phyloP scores from a whole-genome alignment of 2,113 vertebrate species.

The Geothlypis trichas region DNA sequence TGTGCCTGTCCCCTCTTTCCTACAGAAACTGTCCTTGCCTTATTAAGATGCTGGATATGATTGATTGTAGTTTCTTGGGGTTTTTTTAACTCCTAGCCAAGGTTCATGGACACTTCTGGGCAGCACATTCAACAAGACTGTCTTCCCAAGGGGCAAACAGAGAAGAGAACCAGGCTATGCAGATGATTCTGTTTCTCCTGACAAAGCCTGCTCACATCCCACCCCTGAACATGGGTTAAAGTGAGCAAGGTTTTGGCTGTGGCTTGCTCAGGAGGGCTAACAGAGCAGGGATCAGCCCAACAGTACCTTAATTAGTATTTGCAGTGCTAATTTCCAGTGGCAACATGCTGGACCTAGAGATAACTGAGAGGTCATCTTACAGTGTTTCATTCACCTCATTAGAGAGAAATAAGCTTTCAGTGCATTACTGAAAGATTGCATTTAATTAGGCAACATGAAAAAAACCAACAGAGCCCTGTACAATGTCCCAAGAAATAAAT shows the following conservation, averaged over 20 bases:
- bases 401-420: not conserved
- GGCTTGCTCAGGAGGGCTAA: not conserved
- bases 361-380: not conserved
- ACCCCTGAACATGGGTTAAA: not conserved
- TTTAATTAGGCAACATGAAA: not conserved
- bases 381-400: not conserved
- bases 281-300: not conserved
- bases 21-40: not conserved
- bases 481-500: not conserved
- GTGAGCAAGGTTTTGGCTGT: not conserved
- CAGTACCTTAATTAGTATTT: not conserved
- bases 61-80: not conserved
- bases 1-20: rapidly evolving
- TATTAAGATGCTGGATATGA: not conserved
- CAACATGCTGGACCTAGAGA: not conserved
- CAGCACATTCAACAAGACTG: not conserved
- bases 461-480: not conserved
- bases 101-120: not conserved
- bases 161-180: not conserved
- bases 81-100: not conserved
- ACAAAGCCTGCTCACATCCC: not conserved
- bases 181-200: not conserved
- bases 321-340: not conserved
- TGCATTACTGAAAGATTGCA: not conserved
- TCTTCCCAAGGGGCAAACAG: not conserved